Evolutionary conservation across 2,888 invertebrate species (phyloP).

Genomic region (Phortica okadai): DNA sequence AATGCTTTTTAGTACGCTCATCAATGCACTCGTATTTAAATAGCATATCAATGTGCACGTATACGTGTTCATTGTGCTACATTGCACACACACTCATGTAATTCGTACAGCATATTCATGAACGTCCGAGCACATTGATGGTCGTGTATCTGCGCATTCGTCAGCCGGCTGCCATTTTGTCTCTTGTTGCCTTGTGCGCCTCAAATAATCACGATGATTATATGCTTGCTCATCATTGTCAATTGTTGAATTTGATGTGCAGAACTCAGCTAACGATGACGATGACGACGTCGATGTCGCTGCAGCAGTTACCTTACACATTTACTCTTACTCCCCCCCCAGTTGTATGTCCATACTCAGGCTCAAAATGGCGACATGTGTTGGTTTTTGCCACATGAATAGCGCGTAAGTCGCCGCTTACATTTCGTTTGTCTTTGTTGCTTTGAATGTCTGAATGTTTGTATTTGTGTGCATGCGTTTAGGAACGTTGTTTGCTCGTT

Average conservation of each 20-base stretch:
- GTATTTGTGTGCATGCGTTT: background rate
- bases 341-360: background rate
- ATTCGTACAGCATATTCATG: background rate
- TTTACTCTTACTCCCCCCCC: background rate
- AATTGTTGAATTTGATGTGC: slow-evolving; percentile 6
- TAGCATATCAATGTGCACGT: background rate
- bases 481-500: background rate
- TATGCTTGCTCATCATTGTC: slow-evolving; percentile 1
- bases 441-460: background rate
- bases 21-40: background rate
- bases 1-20: background rate
- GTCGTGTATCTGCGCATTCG: too few species aligned
- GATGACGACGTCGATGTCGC: background rate
- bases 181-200: background rate
- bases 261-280: background rate
- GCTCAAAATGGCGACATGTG: background rate
- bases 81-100: background rate
- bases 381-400: slow-evolving; percentile 21
- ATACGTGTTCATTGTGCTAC: background rate
- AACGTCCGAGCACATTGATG: too few species aligned
- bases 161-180: background rate
- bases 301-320: background rate
- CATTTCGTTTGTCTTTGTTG: too few species aligned
- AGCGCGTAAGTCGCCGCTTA: slow-evolving; percentile 7
- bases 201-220: slow-evolving; percentile 5